Conservation (phyloP, 2,797 vertebrate species). For the Pseudochromis fuscus region DNA sequence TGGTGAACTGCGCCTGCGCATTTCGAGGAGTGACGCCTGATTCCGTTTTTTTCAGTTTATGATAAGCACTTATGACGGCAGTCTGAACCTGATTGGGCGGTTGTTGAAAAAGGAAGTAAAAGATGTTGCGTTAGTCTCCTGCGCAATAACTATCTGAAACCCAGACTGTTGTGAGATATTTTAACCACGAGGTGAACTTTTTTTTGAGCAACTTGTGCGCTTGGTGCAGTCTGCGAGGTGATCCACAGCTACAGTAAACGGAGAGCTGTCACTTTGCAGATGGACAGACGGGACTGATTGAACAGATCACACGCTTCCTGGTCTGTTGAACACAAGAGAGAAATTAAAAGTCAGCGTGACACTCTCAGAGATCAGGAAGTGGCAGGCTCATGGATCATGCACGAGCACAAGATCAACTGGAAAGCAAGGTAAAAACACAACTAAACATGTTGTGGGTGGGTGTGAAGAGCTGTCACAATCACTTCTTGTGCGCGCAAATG, state of each 20-base stretch:
- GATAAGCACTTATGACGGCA: neutral
- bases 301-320: slow-evolving; percentile 51
- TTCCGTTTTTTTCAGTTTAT: slow-evolving; percentile 19
- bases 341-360: neutral
- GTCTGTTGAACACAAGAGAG: slow-evolving; percentile 10
- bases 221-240: too few relatives aligned
- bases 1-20: slow-evolving; percentile 28
- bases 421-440: slow-evolving; percentile 58
- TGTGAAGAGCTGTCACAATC: neutral
- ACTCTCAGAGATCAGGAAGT: neutral
- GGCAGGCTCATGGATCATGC: slow-evolving; percentile 57
- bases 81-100: slow-evolving; percentile 52
- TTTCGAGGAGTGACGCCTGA: neutral
- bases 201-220: neutral
- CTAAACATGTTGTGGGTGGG: neutral
- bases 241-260: neutral
- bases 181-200: neutral
- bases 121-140: neutral
- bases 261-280: neutral
- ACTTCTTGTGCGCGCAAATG: neutral
- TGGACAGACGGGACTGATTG: neutral
- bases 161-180: neutral
- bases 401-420: slow-evolving; percentile 28
- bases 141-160: neutral
- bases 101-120: slow-evolving; percentile 53